Conservation (phyloP, 1,140 invertebrate species). For the Meloidogyne hapla region DNA sequence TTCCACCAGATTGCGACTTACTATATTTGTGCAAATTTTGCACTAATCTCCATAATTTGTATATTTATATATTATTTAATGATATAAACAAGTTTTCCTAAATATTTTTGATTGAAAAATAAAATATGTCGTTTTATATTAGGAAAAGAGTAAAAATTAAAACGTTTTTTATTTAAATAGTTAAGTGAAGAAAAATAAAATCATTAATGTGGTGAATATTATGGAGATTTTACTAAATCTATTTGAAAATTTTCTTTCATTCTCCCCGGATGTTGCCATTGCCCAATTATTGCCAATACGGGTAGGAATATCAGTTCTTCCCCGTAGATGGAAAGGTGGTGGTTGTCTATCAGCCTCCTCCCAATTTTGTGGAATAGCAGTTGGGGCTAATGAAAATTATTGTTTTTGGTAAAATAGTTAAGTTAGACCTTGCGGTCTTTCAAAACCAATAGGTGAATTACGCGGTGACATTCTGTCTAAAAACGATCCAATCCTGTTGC, state of each 20-base stretch:
- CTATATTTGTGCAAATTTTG: neutral
- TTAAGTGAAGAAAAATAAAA: neutral
- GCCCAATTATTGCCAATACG: neutral
- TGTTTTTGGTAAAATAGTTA: neutral
- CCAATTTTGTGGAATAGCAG: neutral
- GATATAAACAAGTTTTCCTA: neutral
- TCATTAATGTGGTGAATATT: neutral
- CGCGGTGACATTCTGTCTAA: neutral
- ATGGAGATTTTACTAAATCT: neutral
- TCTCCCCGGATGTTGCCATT: neutral
- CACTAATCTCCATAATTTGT: neutral
- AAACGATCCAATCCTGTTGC: neutral
- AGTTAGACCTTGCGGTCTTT: neutral
- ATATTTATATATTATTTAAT: constrained; percentile 7
- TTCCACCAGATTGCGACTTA: neutral
- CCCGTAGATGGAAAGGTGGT: neutral
- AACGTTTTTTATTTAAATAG: neutral
- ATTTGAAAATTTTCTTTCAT: neutral
- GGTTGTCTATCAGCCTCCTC: neutral
- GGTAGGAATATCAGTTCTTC: neutral
- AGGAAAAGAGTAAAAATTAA: too few relatives aligned
- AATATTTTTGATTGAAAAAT: neutral
- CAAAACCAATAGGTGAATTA: neutral
- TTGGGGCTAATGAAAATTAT: neutral
- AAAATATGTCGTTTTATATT: too few relatives aligned